Percentiles rank a stretch among this genome's conserved stretches.
Evolutionary conservation across 2,888 invertebrate genomes (phyloP).

Genomic region (Herminia tarsipennalis): DNA sequence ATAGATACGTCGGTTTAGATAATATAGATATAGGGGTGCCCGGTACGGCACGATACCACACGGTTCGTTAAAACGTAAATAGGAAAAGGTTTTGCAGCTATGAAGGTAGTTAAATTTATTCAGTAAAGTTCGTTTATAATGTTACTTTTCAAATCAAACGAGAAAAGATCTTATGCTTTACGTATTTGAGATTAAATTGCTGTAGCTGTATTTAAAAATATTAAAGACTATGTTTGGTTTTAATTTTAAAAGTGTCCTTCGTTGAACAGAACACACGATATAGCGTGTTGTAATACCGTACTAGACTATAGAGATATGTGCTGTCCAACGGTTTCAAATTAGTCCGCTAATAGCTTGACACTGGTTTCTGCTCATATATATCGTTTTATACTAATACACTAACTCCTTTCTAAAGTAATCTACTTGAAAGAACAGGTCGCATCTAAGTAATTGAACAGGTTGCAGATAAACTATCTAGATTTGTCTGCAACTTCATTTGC

Average conservation of each 20-base stretch:
- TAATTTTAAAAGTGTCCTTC: constrained; percentile 41
- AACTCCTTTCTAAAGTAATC: no score
- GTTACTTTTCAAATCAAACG: neutral
- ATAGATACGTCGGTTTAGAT: constrained; percentile 17
- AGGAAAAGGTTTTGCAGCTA: constrained; percentile 31
- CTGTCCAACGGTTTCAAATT: no score
- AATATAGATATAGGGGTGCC: constrained; percentile 42
- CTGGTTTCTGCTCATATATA: no score
- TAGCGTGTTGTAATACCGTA: constrained; percentile 50
- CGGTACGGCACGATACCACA: constrained; percentile 39
- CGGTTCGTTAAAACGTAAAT: constrained; percentile 31
- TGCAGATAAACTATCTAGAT: no score
- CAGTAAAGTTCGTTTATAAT: constrained; percentile 9
- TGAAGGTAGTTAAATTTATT: constrained; percentile 13
- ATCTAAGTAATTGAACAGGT: no score
- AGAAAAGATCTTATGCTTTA: constrained; percentile 13
- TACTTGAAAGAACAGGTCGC: no score
- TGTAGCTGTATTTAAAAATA: neutral
- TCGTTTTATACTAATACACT: no score
- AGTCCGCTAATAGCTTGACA: no score
- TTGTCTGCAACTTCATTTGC: no score
- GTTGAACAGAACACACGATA: constrained; percentile 34
- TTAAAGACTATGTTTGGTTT: constrained; percentile 16
- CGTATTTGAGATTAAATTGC: constrained; percentile 10
- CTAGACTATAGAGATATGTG: constrained; percentile 13